Conservation (phyloP, 2,113 vertebrate genomes). For the Catharus fuscescens region DNA sequence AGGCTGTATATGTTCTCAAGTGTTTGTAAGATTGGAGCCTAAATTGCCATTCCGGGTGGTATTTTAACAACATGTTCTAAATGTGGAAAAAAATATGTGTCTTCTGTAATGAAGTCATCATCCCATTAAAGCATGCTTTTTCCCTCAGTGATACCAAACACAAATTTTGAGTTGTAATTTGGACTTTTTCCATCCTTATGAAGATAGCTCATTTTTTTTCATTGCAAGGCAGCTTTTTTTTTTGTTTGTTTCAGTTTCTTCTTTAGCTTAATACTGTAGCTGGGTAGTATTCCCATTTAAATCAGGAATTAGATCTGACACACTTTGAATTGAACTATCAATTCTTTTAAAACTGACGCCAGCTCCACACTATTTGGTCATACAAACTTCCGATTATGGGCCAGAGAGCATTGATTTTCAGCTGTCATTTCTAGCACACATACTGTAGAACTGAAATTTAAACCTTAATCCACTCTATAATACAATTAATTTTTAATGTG, state of each 20-base stretch:
- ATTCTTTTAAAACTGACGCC: slow-evolving; percentile 72
- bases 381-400: slow-evolving; percentile 73
- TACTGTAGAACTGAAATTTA: slow-evolving; percentile 85
- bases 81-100: not conserved
- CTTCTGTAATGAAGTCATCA: slow-evolving; percentile 50
- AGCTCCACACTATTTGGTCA: slow-evolving; percentile 10
- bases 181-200: slow-evolving; percentile 32
- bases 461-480: slow-evolving; percentile 91
- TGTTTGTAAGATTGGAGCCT: not conserved
- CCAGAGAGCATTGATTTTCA: slow-evolving; percentile 81
- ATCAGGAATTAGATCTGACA: slow-evolving; percentile 64
- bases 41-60: not conserved
- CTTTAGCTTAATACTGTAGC: not conserved
- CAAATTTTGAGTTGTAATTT: slow-evolving; percentile 28
- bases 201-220: not conserved
- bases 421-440: slow-evolving; percentile 85
- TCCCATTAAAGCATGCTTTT: slow-evolving; percentile 49
- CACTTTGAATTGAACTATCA: slow-evolving; percentile 71
- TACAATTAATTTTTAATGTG: slow-evolving; percentile 98
- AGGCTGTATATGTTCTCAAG: not conserved
- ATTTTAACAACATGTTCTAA: slow-evolving; percentile 19
- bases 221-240: slow-evolving; percentile 7
- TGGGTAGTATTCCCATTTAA: slow-evolving; percentile 39
- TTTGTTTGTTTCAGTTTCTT: not conserved
- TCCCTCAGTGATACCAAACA: slow-evolving; percentile 18